A percentile compares a stretch with the other conserved stretches of the same genome.
phyloP scores from a whole-genome alignment of 2,888 invertebrate genomes.

The Temnothorax unifasciatus region DNA sequence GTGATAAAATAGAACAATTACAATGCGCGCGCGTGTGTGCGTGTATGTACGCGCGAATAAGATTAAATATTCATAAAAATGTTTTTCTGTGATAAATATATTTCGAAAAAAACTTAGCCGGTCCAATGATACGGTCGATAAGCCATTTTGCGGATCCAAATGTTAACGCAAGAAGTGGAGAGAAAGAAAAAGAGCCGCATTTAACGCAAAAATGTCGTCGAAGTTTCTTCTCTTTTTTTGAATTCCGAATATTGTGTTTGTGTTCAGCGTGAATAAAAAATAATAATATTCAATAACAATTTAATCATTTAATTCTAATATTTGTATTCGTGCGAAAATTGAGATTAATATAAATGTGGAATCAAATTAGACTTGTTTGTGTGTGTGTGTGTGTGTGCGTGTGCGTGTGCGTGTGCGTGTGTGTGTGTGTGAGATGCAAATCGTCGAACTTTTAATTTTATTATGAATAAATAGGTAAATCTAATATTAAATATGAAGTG shows the following conservation, averaged over 20 bases:
- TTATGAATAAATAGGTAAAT: background rate
- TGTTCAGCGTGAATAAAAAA: background rate
- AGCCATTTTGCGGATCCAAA: constrained; percentile 56
- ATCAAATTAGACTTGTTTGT: background rate
- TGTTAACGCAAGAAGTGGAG: constrained; percentile 49
- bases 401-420: too few species aligned
- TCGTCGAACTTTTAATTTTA: background rate
- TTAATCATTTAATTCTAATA: background rate
- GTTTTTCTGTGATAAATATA: constrained; percentile 85
- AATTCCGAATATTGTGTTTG: background rate
- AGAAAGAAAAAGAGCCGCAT: constrained; percentile 23
- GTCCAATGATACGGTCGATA: constrained; percentile 54
- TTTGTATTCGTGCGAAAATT: background rate
- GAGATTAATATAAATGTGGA: background rate
- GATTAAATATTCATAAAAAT: constrained; percentile 80
- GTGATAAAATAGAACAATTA: constrained; percentile 2
- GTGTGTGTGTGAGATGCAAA: background rate
- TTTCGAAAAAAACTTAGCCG: constrained; percentile 76
- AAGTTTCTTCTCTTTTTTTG: background rate
- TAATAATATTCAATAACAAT: background rate
- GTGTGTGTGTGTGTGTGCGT: background rate
- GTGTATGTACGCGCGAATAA: constrained; percentile 33
- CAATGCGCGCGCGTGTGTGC: constrained; percentile 29
- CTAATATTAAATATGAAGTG: background rate
- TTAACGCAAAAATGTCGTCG: background rate